A percentile compares a stretch with the other conserved stretches of the same genome.
phyloP scores from a whole-genome alignment of 2,113 vertebrate species.

The Sander lucioperca region DNA sequence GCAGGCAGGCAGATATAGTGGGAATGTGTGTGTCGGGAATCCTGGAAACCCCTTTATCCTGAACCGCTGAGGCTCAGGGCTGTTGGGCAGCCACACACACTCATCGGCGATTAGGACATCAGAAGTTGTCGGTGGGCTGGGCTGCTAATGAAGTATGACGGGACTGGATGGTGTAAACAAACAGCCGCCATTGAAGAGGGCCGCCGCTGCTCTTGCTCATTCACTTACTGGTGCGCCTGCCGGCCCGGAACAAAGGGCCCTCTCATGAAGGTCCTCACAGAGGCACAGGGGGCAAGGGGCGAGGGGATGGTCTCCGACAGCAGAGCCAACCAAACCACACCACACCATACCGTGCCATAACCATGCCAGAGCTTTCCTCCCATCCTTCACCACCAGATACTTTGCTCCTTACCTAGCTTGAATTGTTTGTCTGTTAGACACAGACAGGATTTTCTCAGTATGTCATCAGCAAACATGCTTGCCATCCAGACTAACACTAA shows the following conservation, averaged over 20 bases:
- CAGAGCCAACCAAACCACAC: constrained; percentile 69
- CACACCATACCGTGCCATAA: constrained; percentile 67
- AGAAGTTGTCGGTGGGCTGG: constrained; percentile 79
- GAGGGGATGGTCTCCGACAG: constrained; percentile 68
- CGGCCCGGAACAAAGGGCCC: constrained; percentile 78
- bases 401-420: constrained; percentile 22
- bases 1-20: constrained; percentile 53
- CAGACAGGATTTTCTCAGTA: background rate
- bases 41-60: constrained; percentile 63
- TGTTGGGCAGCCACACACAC: constrained; percentile 71
- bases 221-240: constrained; percentile 76
- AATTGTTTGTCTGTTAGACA: constrained; percentile 5
- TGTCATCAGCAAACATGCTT: background rate
- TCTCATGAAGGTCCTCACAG: constrained; percentile 80
- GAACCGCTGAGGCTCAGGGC: constrained; percentile 63
- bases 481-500: background rate
- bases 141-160: constrained; percentile 85
- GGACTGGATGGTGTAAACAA: constrained; percentile 83
- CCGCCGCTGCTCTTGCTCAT: constrained; percentile 74
- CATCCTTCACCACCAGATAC: constrained; percentile 24
- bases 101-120: constrained; percentile 81
- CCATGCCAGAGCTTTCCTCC: constrained; percentile 42
- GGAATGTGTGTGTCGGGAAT: constrained; percentile 65
- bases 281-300: constrained; percentile 65
- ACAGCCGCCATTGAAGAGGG: constrained; percentile 83